Conservation (phyloP, 2,797 vertebrate species). For the Gambelia wislizenii region DNA sequence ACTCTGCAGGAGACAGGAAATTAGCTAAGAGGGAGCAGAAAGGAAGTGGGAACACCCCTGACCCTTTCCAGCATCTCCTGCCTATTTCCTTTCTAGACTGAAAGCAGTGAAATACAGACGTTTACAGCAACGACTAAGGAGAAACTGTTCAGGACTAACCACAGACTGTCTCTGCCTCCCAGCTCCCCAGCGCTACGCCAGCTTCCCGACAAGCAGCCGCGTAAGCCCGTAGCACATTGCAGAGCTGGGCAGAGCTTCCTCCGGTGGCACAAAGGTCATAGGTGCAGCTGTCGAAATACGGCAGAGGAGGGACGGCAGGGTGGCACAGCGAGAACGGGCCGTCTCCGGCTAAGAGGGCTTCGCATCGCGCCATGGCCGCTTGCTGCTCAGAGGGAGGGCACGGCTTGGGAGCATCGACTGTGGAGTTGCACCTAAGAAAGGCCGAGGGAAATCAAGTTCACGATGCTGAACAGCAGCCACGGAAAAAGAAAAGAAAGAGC, state of each 20-base stretch:
- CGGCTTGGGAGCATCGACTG: background rate
- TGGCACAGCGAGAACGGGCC: background rate
- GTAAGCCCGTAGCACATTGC: background rate
- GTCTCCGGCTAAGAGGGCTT: background rate
- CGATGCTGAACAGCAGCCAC: background rate
- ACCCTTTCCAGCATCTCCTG: too few species aligned
- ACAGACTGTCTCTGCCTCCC: background rate
- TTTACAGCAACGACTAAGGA: background rate
- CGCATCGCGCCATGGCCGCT: background rate
- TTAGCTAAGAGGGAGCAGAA: too few species aligned
- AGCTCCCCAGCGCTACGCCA: background rate
- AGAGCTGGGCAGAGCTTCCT: background rate
- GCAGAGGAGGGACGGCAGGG: slow-evolving; percentile 74
- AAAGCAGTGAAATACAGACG: background rate
- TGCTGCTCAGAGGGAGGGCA: background rate
- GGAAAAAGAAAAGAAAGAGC: background rate
- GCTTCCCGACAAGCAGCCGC: background rate
- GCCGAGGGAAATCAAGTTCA: background rate
- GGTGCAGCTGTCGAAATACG: slow-evolving; percentile 80
- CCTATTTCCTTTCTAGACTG: too few species aligned
- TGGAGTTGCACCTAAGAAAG: background rate
- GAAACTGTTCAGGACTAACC: background rate
- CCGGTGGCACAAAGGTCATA: slow-evolving; percentile 5
- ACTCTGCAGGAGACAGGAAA: too few species aligned
- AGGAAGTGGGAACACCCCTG: too few species aligned